Evolutionary conservation across 2,113 vertebrate genomes (phyloP).

Genomic region (Fukomys damarensis): DNA sequence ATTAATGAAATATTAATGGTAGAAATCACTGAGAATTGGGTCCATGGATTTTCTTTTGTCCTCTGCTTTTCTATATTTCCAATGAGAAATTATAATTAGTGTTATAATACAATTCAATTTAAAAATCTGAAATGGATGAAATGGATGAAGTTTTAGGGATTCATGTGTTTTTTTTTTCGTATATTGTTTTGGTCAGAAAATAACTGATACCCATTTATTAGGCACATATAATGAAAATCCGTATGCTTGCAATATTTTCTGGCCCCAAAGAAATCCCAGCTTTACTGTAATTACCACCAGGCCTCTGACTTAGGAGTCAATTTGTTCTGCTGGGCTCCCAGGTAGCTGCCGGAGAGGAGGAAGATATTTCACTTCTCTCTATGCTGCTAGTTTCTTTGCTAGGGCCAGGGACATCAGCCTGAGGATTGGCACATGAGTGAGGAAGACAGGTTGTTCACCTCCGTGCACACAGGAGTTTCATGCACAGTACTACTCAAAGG

Average conservation of each 20-base stretch:
- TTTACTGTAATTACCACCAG: not conserved
- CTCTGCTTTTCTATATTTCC: not conserved
- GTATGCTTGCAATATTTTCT: not conserved
- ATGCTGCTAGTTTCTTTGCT: not conserved
- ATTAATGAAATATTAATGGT: not conserved
- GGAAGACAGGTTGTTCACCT: not conserved
- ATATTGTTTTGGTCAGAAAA: not conserved
- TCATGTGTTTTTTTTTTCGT: not conserved
- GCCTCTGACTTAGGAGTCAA: rapidly evolving
- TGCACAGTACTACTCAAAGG: not conserved
- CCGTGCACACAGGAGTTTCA: not conserved
- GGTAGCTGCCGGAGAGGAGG: not conserved
- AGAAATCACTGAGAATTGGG: not conserved
- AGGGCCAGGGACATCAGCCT: not conserved
- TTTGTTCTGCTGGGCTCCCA: too few relatives aligned
- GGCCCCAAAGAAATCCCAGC: not conserved
- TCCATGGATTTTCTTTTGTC: not conserved
- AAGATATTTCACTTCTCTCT: not conserved
- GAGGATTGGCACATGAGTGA: not conserved
- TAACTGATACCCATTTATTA: not conserved
- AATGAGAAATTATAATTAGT: not conserved
- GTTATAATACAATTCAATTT: not conserved
- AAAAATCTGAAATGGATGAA: not conserved
- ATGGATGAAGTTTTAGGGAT: not conserved
- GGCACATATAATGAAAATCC: not conserved